Evolutionary conservation across 2,888 invertebrate genomes (phyloP).

Genomic region (Bugula neritina): DNA sequence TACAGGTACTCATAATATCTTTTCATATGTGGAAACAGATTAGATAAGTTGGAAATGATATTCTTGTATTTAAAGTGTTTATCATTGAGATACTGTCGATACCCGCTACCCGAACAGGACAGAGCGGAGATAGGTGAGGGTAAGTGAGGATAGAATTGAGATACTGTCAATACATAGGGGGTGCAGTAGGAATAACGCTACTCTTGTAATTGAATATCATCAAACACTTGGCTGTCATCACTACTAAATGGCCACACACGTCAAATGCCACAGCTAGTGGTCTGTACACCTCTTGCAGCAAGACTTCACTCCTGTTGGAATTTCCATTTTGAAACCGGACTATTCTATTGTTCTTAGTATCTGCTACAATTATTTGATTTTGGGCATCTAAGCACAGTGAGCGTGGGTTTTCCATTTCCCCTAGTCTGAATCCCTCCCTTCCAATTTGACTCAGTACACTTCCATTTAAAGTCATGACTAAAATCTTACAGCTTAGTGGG

Average conservation of each 20-base stretch:
- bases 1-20: too few species aligned
- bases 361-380: not conserved
- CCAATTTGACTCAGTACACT: not conserved
- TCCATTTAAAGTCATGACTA: not conserved
- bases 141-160: too few species aligned
- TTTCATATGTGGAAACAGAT: too few species aligned
- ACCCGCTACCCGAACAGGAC: too few species aligned
- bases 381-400: not conserved
- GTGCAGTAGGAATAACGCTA: not conserved
- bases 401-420: not conserved
- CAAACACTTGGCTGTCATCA: not conserved
- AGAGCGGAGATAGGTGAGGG: too few species aligned
- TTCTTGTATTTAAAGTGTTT: too few species aligned
- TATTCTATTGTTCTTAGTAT: constrained; percentile 16
- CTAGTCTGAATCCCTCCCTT: not conserved
- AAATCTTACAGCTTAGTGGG: not conserved
- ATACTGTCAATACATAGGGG: too few species aligned
- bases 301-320: not conserved
- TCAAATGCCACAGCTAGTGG: not conserved
- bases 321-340: not conserved
- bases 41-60: too few species aligned
- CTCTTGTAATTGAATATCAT: not conserved
- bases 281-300: not conserved
- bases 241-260: not conserved
- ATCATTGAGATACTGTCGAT: too few species aligned